Conservation (phyloP, 2,113 vertebrate genomes). For the Semicossyphus pulcher region DNA sequence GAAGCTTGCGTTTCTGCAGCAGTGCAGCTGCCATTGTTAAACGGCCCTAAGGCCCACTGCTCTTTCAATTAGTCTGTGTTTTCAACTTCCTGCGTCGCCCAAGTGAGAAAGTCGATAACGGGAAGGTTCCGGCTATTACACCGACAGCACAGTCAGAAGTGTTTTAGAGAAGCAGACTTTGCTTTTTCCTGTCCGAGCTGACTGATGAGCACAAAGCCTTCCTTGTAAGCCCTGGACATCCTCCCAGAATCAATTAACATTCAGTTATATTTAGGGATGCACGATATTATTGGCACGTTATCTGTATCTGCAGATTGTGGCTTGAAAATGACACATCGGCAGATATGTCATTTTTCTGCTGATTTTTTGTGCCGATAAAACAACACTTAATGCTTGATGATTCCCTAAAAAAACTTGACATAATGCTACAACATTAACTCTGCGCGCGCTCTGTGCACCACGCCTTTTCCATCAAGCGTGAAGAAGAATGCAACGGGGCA, state of each 20-base stretch:
- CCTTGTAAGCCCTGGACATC: not conserved
- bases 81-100: conserved; percentile 26
- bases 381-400: no score
- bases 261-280: no score
- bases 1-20: not conserved
- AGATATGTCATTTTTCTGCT: no score
- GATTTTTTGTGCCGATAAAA: no score
- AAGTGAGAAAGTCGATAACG: conserved; percentile 45
- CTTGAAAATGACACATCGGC: no score
- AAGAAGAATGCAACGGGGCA: no score
- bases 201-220: not conserved
- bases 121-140: conserved; percentile 20
- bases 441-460: no score
- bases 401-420: no score
- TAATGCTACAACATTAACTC: no score
- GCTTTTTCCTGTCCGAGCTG: conserved; percentile 19
- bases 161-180: not conserved
- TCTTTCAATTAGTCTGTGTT: conserved; percentile 48
- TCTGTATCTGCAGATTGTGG: no score
- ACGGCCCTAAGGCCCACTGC: not conserved
- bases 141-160: conserved; percentile 5
- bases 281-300: no score
- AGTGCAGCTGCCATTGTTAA: not conserved
- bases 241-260: not conserved
- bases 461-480: no score